Conservation (phyloP, 2,888 invertebrate genomes). For the Habrosyne pyritoides region DNA sequence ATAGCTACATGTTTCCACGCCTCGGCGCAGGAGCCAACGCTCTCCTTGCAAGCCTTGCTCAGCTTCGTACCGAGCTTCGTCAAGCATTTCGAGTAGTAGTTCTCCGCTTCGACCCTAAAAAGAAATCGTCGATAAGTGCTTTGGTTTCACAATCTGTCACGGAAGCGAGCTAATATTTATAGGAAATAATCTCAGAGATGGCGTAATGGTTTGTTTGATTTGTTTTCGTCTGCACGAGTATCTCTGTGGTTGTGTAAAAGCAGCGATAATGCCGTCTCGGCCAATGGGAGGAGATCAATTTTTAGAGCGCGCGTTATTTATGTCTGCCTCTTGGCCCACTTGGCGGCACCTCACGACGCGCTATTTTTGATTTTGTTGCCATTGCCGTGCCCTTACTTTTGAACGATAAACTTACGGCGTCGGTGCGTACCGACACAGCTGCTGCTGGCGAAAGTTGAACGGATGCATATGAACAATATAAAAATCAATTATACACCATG, state of each 20-base stretch:
- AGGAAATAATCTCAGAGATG: constrained; percentile 37
- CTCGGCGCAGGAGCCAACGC: constrained; percentile 91
- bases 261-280: constrained; percentile 42
- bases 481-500: constrained; percentile 41
- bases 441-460: constrained; percentile 33
- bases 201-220: constrained; percentile 37
- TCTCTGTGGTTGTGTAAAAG: constrained; percentile 44
- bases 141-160: constrained; percentile 23
- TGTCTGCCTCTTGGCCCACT: constrained; percentile 63
- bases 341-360: constrained; percentile 59
- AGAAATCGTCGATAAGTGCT: background rate
- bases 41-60: constrained; percentile 91
- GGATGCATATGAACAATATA: constrained; percentile 39
- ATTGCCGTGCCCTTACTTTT: constrained; percentile 61
- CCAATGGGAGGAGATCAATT: constrained; percentile 46
- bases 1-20: constrained; percentile 96
- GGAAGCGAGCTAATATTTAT: constrained; percentile 28
- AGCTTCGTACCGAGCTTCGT: constrained; percentile 94
- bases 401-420: background rate
- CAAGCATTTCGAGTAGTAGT: constrained; percentile 94
- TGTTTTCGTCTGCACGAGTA: constrained; percentile 33
- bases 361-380: constrained; percentile 69
- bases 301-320: constrained; percentile 56
- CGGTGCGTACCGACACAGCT: constrained; percentile 4
- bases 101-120: constrained; percentile 93